Base-by-base conservation (phyloP, 2,797 vertebrate species). In the Tragelaphus eurycerus region DNA sequence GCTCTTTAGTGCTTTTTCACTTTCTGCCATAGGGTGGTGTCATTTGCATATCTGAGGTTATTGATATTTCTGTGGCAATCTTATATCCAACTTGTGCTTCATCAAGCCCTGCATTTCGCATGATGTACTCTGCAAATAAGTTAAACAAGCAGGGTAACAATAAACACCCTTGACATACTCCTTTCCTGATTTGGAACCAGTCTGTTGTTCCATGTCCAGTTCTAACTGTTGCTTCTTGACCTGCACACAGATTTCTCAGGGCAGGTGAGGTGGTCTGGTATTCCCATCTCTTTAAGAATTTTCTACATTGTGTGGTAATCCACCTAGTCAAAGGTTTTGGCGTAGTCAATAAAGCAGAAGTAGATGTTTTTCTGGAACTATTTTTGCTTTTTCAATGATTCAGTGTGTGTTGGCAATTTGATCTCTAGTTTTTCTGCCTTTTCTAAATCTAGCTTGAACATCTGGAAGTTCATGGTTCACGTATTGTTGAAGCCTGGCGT, bases 41-140 rank as follows among this genome's bases (percentile, higher is more conserved):
- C 10, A 71, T 71, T 38, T 71, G 19, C n/a, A 38, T 21, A 38
- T 71, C 10, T 34, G n/a, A 71, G 10, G 64, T 71, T 71, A 38
- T 6, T 71, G 19, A 21, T 38, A 34, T 71, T 71, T 71, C n/a
- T 38, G n/a, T 71, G 64, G n/a, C n/a, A 71, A 23, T 71, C 64
- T 34, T 71, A 71, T 67, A 31, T 62, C 60, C 14, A 16, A 31
- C 29, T 62, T 31, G 14, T 31, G 29, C n/a, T 71, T 38, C 10
- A 71, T 71, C 9, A 9, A 38, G n/a, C 64, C 17, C 6, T 0
- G 64, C n/a, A 21, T 67, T 21, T 67, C 0, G 0, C 17, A 34
- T 67, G 64, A 21, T 67, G 64, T 67, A 34, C 9, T 67, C 64
- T 38, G n/a, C 64, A 67, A 21, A 38, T 67, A 67, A 34, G 9